Evolutionary conservation across 2,113 vertebrate species (phyloP).

Genomic region (Sarotherodon lohbergeri): DNA sequence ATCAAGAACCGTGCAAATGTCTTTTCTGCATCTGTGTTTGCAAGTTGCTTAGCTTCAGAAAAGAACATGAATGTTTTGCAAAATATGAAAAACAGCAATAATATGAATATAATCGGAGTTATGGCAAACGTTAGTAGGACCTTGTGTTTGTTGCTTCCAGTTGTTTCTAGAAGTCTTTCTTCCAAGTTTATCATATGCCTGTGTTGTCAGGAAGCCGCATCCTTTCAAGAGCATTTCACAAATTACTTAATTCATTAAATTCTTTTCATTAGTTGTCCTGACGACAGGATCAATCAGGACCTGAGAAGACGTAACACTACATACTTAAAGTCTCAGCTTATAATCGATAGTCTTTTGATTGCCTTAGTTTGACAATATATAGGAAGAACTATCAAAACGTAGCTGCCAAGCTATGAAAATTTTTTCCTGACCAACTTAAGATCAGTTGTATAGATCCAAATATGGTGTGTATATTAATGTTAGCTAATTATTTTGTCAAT

Average conservation of each 20-base stretch:
- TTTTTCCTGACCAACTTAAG: not conserved
- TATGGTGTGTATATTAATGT: not conserved
- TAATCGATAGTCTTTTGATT: not conserved
- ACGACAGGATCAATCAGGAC: not conserved
- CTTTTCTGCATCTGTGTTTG: not conserved
- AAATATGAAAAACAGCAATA: not conserved
- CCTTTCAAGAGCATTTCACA: not conserved
- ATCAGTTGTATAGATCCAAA: not conserved
- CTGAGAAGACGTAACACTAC: not conserved
- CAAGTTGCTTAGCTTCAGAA: not conserved
- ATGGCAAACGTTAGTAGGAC: not conserved
- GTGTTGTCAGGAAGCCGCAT: not conserved
- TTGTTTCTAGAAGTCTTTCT: not conserved
- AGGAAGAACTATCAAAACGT: not conserved
- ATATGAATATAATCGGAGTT: accelerated
- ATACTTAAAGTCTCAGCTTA: not conserved
- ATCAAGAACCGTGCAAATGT: not conserved
- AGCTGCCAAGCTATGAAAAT: not conserved
- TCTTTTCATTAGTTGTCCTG: not conserved
- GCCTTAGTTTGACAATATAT: accelerated
- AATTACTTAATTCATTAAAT: not conserved
- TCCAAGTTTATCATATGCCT: not conserved
- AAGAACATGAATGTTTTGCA: not conserved
- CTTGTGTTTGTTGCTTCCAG: not conserved
- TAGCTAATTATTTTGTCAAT: not conserved